phyloP scores from a whole-genome alignment of 2,888 invertebrate genomes.

The Troides helena region DNA sequence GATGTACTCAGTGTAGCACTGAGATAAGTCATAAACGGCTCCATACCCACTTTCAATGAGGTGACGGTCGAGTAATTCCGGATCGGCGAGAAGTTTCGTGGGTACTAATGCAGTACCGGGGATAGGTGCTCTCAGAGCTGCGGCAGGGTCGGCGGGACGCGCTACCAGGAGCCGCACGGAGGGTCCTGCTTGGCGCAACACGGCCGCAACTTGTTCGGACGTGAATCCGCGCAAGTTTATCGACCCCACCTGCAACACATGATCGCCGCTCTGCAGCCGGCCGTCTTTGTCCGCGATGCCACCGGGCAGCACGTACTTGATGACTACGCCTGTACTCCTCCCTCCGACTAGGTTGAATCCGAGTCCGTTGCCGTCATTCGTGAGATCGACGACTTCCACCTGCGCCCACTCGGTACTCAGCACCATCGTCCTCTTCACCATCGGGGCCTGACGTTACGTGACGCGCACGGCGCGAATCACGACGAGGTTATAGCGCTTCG shows the following conservation, averaged over 20 bases:
- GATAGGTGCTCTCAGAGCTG: conserved; percentile 86
- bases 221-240: conserved; percentile 97
- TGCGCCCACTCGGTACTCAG: conserved; percentile 99
- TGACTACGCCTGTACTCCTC: conserved; percentile 98
- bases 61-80: conserved; percentile 92
- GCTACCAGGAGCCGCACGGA: conserved; percentile 96
- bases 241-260: conserved; percentile 96
- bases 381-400: conserved; percentile 98
- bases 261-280: conserved; percentile 97
- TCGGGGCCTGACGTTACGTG: conserved; percentile 74
- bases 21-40: conserved; percentile 76
- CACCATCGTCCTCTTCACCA: conserved; percentile 83
- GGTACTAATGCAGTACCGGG: conserved; percentile 95
- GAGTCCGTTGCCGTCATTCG: conserved; percentile 98
- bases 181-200: conserved; percentile 87
- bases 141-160: conserved; percentile 92
- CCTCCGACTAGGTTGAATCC: conserved; percentile 99
- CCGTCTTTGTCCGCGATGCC: conserved; percentile 98
- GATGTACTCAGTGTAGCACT: conserved; percentile 64
- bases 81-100: conserved; percentile 94
- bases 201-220: conserved; percentile 91
- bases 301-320: conserved; percentile 97
- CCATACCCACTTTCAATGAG: conserved; percentile 88
- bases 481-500: conserved; percentile 64
- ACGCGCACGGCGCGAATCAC: conserved; percentile 49